Base-by-base conservation (phyloP, 2,797 vertebrate species). In the Urocyon cinereoargenteus region DNA sequence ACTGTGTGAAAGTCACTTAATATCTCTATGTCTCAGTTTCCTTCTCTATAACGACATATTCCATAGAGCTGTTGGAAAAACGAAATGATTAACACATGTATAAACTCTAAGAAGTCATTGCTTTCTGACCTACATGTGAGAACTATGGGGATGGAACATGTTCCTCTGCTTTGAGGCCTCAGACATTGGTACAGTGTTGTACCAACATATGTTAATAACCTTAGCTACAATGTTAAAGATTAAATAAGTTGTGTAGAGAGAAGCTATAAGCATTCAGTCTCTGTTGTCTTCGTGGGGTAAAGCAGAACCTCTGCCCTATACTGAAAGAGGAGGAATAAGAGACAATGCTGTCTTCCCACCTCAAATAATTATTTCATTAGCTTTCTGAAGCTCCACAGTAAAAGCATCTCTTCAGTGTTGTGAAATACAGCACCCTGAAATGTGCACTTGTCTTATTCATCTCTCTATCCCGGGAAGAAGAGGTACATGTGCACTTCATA, bases 381-480 rank as follows among this genome's bases (percentile, higher is more conserved):
- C 14, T 45, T 83, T 59, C 22, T 1, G 18, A 72, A 36, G 34
- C 86, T 86, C 34, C 36, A 75, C 62, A 9, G 26, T n/a, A 53
- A 86, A 93, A 91, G 1, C 5, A 45, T 10, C 26, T 92, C 36
- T 57, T 91, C 22, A 83, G 57, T 6, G 49, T 59, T 78, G 7
- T 91, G 78, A 94, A 93, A 82, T 40, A 78, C 3, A 45, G 15
- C 18, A 40, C 24, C 14, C 22, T 94, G 22, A 68, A 55, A 75
- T 22, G 6, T 36, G 6, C 11, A 26, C 68, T 26, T 73, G 22
- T 26, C n/a, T 24, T 12, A n/a, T 13, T 85, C 34, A 61, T 89
- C 70, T 91, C 36, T 78, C 18, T 88, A 1, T 49, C 22, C 82
- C 51, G 40, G 26, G 31, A 73, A 83, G 11, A 64, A 61, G 0